Percentiles rank a stretch among this genome's conserved stretches.
These are phyloP conservation scores for Drosophila demipolita DNA, from an alignment of 2,888 invertebrate genomes.

Conservation along the genomic window DNA sequence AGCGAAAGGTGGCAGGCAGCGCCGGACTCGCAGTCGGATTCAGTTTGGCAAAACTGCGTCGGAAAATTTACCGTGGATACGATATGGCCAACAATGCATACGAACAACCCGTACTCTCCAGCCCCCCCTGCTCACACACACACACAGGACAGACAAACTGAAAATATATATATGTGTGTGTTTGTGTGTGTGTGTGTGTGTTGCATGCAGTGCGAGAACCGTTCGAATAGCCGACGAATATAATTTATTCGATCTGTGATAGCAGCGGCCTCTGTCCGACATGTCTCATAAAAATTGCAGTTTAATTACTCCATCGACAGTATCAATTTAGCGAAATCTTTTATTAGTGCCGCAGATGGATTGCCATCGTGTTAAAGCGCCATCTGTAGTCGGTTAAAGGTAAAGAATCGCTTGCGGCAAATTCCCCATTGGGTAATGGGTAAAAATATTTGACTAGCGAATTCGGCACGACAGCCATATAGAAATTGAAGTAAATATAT, in stretches of 20 bases:
- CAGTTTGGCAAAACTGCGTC: conserved; percentile 63
- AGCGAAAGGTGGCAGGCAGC: conserved; percentile 6
- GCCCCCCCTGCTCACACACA: background rate
- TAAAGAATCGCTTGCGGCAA: conserved; percentile 38
- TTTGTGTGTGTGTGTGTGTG: conserved; percentile 30
- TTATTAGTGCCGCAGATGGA: conserved; percentile 82
- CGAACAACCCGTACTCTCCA: conserved; percentile 13
- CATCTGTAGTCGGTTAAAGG: conserved; percentile 73
- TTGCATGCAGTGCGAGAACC: conserved; percentile 29
- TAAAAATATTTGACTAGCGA: conserved; percentile 6
- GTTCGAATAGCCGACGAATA: conserved; percentile 64
- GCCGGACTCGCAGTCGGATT: conserved; percentile 16
- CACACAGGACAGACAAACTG: conserved; percentile 14
- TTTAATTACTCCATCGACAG: conserved; percentile 85
- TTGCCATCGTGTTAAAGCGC: conserved; percentile 81
- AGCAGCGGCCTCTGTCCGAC: conserved; percentile 83
- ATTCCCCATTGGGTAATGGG: background rate
- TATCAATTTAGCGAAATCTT: conserved; percentile 84
- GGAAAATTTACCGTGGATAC: conserved; percentile 70
- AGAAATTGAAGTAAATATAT: background rate
- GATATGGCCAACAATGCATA: conserved; percentile 53
- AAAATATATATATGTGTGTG: background rate
- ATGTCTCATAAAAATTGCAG: conserved; percentile 85
- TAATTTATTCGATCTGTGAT: conserved; percentile 85
- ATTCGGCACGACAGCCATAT: background rate